phyloP scores from a whole-genome alignment of 2,888 invertebrate species.

The Apotomis capreana region DNA sequence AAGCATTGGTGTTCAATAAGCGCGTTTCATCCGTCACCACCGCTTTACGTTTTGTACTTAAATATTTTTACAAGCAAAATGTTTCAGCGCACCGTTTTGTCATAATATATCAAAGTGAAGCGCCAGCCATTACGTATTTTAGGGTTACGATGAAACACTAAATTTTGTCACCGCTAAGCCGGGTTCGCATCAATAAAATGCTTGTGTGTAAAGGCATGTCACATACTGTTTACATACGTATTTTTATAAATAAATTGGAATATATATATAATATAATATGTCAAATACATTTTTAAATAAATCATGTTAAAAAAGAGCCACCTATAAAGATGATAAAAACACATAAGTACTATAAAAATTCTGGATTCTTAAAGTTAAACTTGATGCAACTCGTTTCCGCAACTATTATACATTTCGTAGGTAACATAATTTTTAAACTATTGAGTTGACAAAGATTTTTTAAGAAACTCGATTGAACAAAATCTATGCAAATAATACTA shows the following conservation, averaged over 20 bases:
- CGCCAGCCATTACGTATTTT: conserved; percentile 39
- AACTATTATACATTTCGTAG: too few species aligned
- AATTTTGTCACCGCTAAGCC: conserved; percentile 41
- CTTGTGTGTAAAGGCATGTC: conserved; percentile 16
- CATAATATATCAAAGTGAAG: conserved; percentile 42
- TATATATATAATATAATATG: too few species aligned
- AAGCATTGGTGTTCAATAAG: neutral
- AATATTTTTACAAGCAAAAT: conserved; percentile 40
- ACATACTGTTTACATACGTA: neutral
- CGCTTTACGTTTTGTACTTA: conserved; percentile 16
- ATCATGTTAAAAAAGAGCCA: too few species aligned
- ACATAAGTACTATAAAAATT: too few species aligned
- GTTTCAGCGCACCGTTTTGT: conserved; percentile 37
- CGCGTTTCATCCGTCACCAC: neutral
- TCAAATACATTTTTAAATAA: neutral
- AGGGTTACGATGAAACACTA: conserved; percentile 40
- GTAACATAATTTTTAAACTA: too few species aligned
- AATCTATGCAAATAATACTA: too few species aligned
- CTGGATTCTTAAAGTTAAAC: too few species aligned
- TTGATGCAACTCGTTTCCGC: too few species aligned
- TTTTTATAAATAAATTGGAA: neutral
- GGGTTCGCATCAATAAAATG: conserved; percentile 39
- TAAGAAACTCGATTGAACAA: too few species aligned
- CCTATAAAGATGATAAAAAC: too few species aligned
- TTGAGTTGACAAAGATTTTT: too few species aligned